Base-by-base conservation (phyloP, 2,888 invertebrate genomes). In the Lycaena phlaeas region DNA sequence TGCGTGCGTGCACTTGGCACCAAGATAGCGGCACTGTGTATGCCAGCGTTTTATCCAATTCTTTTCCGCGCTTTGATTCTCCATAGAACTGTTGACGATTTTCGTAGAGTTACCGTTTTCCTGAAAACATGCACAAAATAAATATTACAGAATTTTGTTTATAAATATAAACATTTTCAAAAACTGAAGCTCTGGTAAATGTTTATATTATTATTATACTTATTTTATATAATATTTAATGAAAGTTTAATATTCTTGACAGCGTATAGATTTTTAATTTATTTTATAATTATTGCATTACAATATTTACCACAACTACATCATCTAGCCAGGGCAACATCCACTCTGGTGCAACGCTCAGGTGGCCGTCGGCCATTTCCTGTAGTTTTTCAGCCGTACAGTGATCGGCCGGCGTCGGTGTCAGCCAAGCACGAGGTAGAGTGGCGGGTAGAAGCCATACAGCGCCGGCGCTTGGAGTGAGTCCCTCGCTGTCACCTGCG, bases 371-470 rank as follows among this genome's bases (percentile, higher is more conserved):
- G 5, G 63, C 61, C 34, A 48, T 53, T 17, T 52, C 62, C 4
- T 41, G 53, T 10, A 68, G 57, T 46, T 62, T 51, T 3, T 42
- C 48, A 2, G 43, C 45, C 7, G 56, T 91, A 69, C 30, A 87
- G 66, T 5, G 86, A 65, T 93, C 93, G 38, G 75, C 75, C 0
- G 90, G 90, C 36, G 64, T 67, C 6, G 69, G 59, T 0, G 85
- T 86, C 40, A 91, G 74, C 93, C 93, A 93, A 47, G 86, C 70
- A 2, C 78, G 64, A 4, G 87, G 82, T 12, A 92, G 78, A 90
- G 93, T 91, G 25, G 87, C 85, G 0, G 96, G 94, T 42, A 96
- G 78, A 61, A 96, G 93, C 96, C 96, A 96, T 2, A 93, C 92
- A 67, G 92, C 93, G 27, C 93, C 93, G 51, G 91, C 71, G 34